phyloP scores from a whole-genome alignment of 2,888 invertebrate genomes.

The Cephus nigrinus region DNA sequence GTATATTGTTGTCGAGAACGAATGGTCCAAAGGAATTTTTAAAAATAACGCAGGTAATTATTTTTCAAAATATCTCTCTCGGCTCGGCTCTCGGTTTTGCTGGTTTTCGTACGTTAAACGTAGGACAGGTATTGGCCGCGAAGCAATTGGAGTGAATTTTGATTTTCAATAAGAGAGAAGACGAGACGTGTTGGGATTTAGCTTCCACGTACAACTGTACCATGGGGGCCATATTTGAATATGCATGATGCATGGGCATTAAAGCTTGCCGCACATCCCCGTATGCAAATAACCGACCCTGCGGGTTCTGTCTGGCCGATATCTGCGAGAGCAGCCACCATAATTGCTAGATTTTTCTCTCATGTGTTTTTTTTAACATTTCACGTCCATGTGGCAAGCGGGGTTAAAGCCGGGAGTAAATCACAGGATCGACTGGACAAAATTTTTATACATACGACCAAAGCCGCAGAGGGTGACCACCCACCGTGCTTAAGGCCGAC shows the following conservation, averaged over 20 bases:
- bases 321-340: slow-evolving; percentile 38
- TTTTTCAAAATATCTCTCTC: not conserved
- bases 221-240: slow-evolving; percentile 58
- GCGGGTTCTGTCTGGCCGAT: slow-evolving; percentile 43
- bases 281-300: slow-evolving; percentile 60
- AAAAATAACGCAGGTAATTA: not conserved
- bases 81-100: no score
- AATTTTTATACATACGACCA: not conserved
- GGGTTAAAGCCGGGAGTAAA: not conserved
- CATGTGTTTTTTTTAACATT: not conserved
- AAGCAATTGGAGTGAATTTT: slow-evolving; percentile 60
- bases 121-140: not conserved
- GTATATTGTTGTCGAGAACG: no score
- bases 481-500: not conserved
- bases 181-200: slow-evolving; percentile 59
- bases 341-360: slow-evolving; percentile 50
- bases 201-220: slow-evolving; percentile 63
- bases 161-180: slow-evolving; percentile 62
- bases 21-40: not conserved
- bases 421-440: not conserved
- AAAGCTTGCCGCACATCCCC: slow-evolving; percentile 56
- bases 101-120: not conserved
- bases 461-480: not conserved
- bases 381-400: not conserved
- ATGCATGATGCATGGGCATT: slow-evolving; percentile 66